Base-by-base conservation (phyloP, 1,140 invertebrate species). In the Dreissena polymorpha region DNA sequence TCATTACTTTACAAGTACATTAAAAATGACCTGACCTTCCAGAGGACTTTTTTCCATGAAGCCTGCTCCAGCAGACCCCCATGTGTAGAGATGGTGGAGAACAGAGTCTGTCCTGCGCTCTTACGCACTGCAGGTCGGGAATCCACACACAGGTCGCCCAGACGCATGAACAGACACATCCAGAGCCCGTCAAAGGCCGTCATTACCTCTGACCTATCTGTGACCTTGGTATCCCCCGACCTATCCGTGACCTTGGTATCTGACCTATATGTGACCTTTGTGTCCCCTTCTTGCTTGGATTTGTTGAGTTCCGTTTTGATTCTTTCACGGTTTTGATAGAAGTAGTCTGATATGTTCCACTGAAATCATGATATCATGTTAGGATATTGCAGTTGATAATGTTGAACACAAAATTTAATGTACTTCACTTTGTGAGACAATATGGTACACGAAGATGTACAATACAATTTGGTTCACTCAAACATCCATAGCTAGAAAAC, bases 271-370 rank as follows among this genome's bases (percentile, higher is more conserved):
- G 10, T 73, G 64, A 21, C 70, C 29, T 87, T 85, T 21, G 74
- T 77, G 25, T 83, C 72, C 16, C 78, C 85, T 64, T 74, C 83
- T 27, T 87, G 50, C 25, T 67, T 69, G 3, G 16, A 64, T 23
- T 85, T 74, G 53, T 88, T 86, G 60, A 91, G 85, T 12, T 91
- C 91, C 57, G 86, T 71, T 49, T 88, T 86, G 80, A 99, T 95
- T 93, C 97, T 97, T 86, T 97, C 96, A 91, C 97, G 96, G 93
- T 98, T 98, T 94, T 99, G 97, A 93, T 97, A 98, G 88, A 99
- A 96, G 91, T 98, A 98, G 93, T 99, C 98, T 2, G 97, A 98
- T 89, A 99, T 98, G 91, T 99, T 99, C 98, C 98, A 99, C 97
- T 98, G 93, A 68, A 89, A 87, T 39, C 39, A 8, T 39, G 3